Percentiles rank a stretch among this genome's conserved stretches.
Conservation (phyloP, 2,113 vertebrate species). For the Cyprinodon brontotheroides region DNA sequence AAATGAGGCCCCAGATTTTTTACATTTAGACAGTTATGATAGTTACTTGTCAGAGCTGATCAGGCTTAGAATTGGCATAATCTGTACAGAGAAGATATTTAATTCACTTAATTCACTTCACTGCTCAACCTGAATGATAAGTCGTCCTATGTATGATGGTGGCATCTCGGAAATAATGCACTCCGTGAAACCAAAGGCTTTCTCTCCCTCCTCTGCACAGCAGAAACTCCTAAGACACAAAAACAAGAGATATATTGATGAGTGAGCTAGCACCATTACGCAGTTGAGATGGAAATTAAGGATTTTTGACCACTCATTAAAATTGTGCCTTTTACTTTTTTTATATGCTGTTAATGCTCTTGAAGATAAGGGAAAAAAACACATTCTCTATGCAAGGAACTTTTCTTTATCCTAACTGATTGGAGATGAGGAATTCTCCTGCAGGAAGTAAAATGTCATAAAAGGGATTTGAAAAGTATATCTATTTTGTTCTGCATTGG, state of each 20-base stretch:
- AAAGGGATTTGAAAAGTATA: background rate
- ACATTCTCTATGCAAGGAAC: background rate
- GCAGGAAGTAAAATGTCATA: slow-evolving; percentile 7
- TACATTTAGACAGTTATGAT: too few relatives aligned
- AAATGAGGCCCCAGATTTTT: too few relatives aligned
- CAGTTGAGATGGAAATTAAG: slow-evolving; percentile 13
- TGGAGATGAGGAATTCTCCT: slow-evolving; percentile 15
- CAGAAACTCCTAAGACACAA: slow-evolving; percentile 40
- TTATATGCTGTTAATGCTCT: slow-evolving; percentile 21
- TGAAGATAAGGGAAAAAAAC: slow-evolving; percentile 46
- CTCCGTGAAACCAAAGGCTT: slow-evolving; percentile 32
- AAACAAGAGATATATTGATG: slow-evolving; percentile 26
- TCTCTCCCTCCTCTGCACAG: slow-evolving; percentile 27
- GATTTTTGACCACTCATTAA: background rate
- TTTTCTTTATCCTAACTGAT: slow-evolving; percentile 1
- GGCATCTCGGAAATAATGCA: slow-evolving; percentile 23
- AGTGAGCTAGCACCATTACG: slow-evolving; percentile 35
- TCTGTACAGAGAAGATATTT: background rate
- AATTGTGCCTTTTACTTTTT: slow-evolving; percentile 4
- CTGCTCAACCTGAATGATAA: slow-evolving; percentile 9
- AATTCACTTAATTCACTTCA: background rate
- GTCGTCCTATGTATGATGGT: slow-evolving; percentile 8
- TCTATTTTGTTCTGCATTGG: background rate
- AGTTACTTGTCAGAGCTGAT: background rate
- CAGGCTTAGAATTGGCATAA: background rate